Base-by-base conservation (phyloP, 2,797 vertebrate species). In the Fistularia commersonii region DNA sequence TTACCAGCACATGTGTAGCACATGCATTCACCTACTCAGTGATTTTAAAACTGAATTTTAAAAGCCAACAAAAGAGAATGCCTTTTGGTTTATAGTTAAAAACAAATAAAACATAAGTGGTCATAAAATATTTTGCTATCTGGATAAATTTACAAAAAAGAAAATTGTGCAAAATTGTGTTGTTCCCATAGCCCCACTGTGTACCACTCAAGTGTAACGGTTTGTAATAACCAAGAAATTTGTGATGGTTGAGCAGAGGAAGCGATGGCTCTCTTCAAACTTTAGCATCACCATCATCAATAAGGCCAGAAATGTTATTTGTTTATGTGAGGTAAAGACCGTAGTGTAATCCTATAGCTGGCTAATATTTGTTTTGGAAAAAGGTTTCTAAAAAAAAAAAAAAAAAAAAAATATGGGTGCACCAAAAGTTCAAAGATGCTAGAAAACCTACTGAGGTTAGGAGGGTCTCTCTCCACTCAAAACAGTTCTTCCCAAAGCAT, bases 281-380 rank as follows among this genome's bases (percentile, higher is more conserved):
- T 38, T 57, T 32, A 60, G 55, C 69, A 76, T 64, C 57, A 57
- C 46, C 32, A 61, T 68, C 51, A 57, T 69, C 59, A 80, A 79
- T 74, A 79, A 79, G 74, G 80, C 77, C 61, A 76, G 74, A 70
- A 81, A 80, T 87, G 77, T 77, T 68, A 51, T 69, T 76, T 82
- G 84, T 85, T 82, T 80, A 51, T 78, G 76, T 77, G 79, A 80
- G 77, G 74, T 79, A 58, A 75, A 85, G 85, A 79, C 74, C 74
- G 71, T 85, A 86, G 80, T 86, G 87, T 88, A 79, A 88, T 83
- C 74, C 64, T 69, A 69, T 58, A 70, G 59, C 77, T 80, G 79
- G 68, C 74, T 80, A 60, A 60, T 52, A 15, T 51, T 15, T 40
- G 14, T 46, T 45, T 12, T 11, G 31, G 37, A 3, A 33, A 33